Evolutionary conservation across 1,140 invertebrate species (phyloP).

Genomic region (Drosophila repleta): DNA sequence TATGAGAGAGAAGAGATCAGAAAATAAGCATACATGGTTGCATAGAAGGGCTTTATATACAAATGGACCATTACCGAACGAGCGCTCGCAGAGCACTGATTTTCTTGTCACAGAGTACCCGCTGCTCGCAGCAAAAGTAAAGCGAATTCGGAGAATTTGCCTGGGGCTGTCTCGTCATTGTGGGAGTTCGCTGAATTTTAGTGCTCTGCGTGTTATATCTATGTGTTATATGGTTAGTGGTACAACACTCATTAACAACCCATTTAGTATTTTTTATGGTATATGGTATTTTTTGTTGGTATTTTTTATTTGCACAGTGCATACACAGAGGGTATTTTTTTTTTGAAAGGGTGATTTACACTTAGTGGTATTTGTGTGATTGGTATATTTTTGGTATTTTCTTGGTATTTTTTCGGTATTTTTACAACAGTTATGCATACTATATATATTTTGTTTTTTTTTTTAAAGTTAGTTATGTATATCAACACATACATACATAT

Average conservation of each 20-base stretch:
- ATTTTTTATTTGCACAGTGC: conserved; percentile 66
- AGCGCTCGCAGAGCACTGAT: too few species aligned
- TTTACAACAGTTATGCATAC: conserved; percentile 58
- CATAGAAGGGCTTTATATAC: too few species aligned
- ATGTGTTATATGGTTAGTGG: too few species aligned
- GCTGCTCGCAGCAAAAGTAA: too few species aligned
- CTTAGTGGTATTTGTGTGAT: conserved; percentile 16
- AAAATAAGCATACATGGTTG: too few species aligned
- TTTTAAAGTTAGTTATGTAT: conserved; percentile 8
- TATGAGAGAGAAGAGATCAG: too few species aligned
- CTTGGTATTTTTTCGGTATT: conserved; percentile 11
- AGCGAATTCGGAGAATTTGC: too few species aligned
- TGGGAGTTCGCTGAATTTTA: too few species aligned
- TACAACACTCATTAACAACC: conserved; percentile 61
- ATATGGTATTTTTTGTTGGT: conserved; percentile 24
- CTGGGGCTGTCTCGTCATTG: too few species aligned
- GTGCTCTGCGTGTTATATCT: too few species aligned
- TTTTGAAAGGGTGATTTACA: conserved; percentile 4
- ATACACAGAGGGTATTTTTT: conserved; percentile 44
- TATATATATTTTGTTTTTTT: conserved; percentile 27
- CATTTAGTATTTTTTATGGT: conserved; percentile 27
- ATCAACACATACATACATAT: conserved; percentile 23
- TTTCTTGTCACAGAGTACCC: too few species aligned
- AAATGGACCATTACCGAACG: too few species aligned
- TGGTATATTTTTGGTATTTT: conserved; percentile 11